Percentiles rank a stretch among this genome's conserved stretches.
These are phyloP conservation scores for Ammodytes marinus DNA, from an alignment of 2,113 vertebrate genomes.

Conservation along the genomic window DNA sequence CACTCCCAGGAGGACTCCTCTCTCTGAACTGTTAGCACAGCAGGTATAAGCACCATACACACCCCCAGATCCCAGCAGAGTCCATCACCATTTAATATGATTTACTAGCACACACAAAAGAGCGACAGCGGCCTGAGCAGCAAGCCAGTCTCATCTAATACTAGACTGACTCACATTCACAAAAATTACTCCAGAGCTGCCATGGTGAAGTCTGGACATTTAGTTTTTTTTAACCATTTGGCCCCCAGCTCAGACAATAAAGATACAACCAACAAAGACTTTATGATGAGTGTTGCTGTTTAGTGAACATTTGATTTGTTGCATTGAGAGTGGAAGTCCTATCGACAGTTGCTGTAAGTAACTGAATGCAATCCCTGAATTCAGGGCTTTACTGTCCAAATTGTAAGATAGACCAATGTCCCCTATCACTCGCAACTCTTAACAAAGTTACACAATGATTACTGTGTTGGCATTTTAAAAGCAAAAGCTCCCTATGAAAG, in stretches of 20 bases:
- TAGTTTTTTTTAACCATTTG: too few relatives aligned
- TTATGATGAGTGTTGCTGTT: not conserved
- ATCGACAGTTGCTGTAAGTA: too few relatives aligned
- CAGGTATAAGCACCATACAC: slow-evolving; percentile 25
- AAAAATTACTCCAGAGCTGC: not conserved
- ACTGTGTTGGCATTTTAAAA: not conserved
- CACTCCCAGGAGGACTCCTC: not conserved
- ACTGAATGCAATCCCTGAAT: not conserved
- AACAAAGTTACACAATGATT: not conserved
- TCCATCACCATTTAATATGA: slow-evolving; percentile 19
- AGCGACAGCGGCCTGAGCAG: slow-evolving; percentile 5
- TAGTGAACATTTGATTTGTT: not conserved
- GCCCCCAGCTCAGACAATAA: too few relatives aligned
- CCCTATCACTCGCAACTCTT: too few relatives aligned
- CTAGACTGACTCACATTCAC: slow-evolving; percentile 11
- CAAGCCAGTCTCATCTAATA: not conserved
- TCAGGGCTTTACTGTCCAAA: not conserved
- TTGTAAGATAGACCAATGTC: not conserved
- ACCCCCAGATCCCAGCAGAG: slow-evolving; percentile 15
- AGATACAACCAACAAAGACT: not conserved
- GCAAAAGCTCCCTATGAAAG: not conserved
- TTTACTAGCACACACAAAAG: not conserved
- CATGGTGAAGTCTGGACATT: not conserved
- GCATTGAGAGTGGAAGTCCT: too few relatives aligned
- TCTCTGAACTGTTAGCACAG: slow-evolving; percentile 26